Conservation (phyloP, 2,888 invertebrate genomes). For the Patella depressa region DNA sequence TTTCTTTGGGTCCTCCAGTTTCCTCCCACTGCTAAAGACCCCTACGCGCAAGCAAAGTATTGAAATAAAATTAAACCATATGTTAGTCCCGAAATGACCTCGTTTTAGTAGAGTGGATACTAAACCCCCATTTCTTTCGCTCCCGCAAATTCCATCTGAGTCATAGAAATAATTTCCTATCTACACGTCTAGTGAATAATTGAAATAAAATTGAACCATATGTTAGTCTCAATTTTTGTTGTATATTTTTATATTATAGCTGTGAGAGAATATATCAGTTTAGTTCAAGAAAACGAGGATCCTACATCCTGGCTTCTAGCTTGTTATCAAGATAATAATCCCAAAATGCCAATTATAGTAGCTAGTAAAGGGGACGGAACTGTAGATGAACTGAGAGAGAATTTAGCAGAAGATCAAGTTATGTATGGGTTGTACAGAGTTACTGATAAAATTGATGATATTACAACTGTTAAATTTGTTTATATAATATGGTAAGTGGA, state of each 20-base stretch:
- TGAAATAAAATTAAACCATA: too few species aligned
- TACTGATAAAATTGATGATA: slow-evolving; percentile 64
- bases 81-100: too few species aligned
- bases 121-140: too few species aligned
- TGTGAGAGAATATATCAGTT: slow-evolving; percentile 45
- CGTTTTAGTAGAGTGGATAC: too few species aligned
- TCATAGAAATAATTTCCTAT: too few species aligned
- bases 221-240: slow-evolving; percentile 27
- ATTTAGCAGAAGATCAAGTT: slow-evolving; percentile 53
- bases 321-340: slow-evolving; percentile 48
- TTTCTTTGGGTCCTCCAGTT: too few species aligned
- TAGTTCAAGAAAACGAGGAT: slow-evolving; percentile 53
- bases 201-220: too few species aligned
- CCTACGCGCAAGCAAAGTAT: too few species aligned
- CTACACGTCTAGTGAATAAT: too few species aligned
- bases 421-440: slow-evolving; percentile 66
- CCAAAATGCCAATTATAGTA: slow-evolving; percentile 53
- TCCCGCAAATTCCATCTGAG: too few species aligned
- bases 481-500: slow-evolving; percentile 65
- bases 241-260: not conserved
- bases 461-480: slow-evolving; percentile 69
- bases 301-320: slow-evolving; percentile 53
- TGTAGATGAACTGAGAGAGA: slow-evolving; percentile 50
- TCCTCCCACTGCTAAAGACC: too few species aligned
- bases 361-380: slow-evolving; percentile 56